These are phyloP conservation scores for Creontiades dilutus DNA, from an alignment of 2,888 invertebrate species.

Conservation along the genomic window DNA sequence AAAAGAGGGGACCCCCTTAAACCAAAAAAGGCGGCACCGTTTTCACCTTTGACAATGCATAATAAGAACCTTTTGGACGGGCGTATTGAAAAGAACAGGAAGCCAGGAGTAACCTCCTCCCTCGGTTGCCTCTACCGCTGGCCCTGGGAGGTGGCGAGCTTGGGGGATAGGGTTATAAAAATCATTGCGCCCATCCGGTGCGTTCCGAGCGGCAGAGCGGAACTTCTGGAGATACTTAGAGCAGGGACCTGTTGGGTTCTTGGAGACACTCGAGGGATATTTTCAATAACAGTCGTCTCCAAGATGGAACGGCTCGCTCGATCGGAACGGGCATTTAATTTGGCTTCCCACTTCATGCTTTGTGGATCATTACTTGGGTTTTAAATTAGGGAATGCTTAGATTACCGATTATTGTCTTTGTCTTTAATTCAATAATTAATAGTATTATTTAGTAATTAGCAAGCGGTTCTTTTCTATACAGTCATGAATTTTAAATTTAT, in stretches of 20 bases:
- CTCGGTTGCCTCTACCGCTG: background rate
- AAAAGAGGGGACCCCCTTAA: constrained; percentile 29
- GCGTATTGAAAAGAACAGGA: constrained; percentile 72
- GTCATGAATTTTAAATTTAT: too few relatives aligned
- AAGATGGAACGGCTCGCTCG: constrained; percentile 2
- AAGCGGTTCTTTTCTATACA: too few relatives aligned
- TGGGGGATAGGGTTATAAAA: constrained; percentile 76
- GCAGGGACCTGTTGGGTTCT: background rate
- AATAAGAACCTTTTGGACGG: constrained; percentile 74
- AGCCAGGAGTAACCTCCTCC: constrained; percentile 55
- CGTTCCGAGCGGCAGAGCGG: constrained; percentile 76
- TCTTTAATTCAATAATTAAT: too few relatives aligned
- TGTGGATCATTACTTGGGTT: too few relatives aligned
- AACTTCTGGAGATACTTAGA: constrained; percentile 57
- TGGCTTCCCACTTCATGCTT: too few relatives aligned
- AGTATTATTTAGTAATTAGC: too few relatives aligned
- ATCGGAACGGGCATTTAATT: background rate
- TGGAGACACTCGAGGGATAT: background rate
- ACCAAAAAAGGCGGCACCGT: constrained; percentile 60
- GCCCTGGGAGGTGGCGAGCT: background rate
- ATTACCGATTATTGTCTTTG: too few relatives aligned
- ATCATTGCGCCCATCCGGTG: constrained; percentile 77
- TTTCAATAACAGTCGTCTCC: constrained; percentile 8
- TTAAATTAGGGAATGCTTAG: too few relatives aligned
- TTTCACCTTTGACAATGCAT: constrained; percentile 75